Base-by-base conservation (phyloP, 2,797 vertebrate species). In the Rhodeus uyekii region DNA sequence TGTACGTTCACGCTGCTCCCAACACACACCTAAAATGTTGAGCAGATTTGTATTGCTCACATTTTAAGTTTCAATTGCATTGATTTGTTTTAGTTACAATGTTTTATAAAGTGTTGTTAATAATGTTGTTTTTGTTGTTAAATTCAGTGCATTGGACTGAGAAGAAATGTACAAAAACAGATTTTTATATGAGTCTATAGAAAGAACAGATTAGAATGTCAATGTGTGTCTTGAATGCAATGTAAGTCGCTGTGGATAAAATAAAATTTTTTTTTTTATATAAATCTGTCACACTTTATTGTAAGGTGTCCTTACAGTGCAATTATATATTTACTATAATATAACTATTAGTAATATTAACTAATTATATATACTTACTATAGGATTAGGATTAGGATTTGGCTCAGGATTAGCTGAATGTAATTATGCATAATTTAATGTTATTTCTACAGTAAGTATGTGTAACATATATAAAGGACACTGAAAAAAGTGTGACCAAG, bases 1-100 rank as follows among this genome's bases (percentile, higher is more conserved):
- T 65, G 84, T 81, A 71, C 85, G 80, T 83, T 76, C 79, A 77
- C 79, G 13, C 48, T 38, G n/a, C 82, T 82, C 65, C 63, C 81
- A 81, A 83, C 82, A 83, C 86, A 87, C 65, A 34, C 64, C n/a
- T 71, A 39, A 75, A 58, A 48, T 63, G 69, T 46, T 32, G 36
- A 14, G 34, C 71, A 13, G 53, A 29, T 22, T 24, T 34, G 76
- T 27, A 58, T 65, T 68, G 72, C 29, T 50, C 50, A 34, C 48
- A 76, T 77, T 16, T 72, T 14, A 38, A 29, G 24, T 64, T 74
- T 48, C n/a, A n/a, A 7, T 19, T 50, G 68, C 44, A 18, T 18
- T 22, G 32, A 38, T 74, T 74, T 74, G 50, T n/a, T 50, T 72
- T 34, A 50, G 69, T 38, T 74, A 42, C 1, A 7, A 46, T 19